A percentile compares a stretch with the other conserved stretches of the same genome.
These are phyloP conservation scores for Spicauda simplicius DNA, from an alignment of 2,888 invertebrate genomes.

Conservation along the genomic window DNA sequence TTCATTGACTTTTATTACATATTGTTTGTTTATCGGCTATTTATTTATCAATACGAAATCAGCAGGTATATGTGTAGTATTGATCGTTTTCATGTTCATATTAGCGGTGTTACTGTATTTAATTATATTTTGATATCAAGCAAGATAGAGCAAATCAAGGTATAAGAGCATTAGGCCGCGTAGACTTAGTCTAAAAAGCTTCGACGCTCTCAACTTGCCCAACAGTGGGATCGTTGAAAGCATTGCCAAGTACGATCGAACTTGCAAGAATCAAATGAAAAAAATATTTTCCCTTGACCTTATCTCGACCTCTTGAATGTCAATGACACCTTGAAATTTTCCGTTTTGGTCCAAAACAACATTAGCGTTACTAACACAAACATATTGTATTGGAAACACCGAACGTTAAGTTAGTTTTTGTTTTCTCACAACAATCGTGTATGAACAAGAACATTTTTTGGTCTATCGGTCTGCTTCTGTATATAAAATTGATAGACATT, in stretches of 20 bases:
- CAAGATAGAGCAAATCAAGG: too few relatives aligned
- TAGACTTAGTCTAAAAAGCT: too few relatives aligned
- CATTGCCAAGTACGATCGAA: background rate
- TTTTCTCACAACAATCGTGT: background rate
- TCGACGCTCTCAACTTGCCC: background rate
- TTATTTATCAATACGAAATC: background rate
- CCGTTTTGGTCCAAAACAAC: conserved; percentile 14
- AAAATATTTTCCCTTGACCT: conserved; percentile 36
- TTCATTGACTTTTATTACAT: conserved; percentile 19
- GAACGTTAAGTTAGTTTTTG: background rate
- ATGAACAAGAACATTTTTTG: too few relatives aligned
- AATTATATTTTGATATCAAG: too few relatives aligned
- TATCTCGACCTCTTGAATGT: conserved; percentile 31
- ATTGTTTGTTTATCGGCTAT: conserved; percentile 9
- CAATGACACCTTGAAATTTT: conserved; percentile 21
- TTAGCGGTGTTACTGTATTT: too few relatives aligned
- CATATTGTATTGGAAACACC: background rate
- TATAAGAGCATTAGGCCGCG: too few relatives aligned
- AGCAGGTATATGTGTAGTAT: background rate
- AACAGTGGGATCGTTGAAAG: background rate
- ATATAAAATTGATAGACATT: too few relatives aligned
- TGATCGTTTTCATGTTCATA: too few relatives aligned
- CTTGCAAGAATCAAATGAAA: conserved; percentile 10
- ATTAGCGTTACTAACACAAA: background rate
- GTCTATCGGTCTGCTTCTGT: too few relatives aligned